Conservation (phyloP, 2,888 invertebrate genomes). For the Liodrosophila aerea region DNA sequence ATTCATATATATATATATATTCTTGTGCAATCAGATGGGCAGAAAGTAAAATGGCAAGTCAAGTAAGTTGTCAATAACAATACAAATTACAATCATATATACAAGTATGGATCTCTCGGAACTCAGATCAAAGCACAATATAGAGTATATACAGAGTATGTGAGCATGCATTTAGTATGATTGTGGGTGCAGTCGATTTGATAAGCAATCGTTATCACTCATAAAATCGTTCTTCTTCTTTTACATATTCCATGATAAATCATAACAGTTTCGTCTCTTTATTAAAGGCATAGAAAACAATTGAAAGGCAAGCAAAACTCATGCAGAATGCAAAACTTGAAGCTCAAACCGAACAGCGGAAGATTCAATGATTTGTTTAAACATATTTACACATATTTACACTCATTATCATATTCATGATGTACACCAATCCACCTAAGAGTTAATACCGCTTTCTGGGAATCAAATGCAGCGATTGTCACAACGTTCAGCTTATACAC, state of each 20-base stretch:
- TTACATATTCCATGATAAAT: too few species aligned
- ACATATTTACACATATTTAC: constrained; percentile 24
- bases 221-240: too few species aligned
- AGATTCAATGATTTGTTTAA: constrained; percentile 1
- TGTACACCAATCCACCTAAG: constrained; percentile 9
- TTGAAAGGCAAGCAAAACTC: constrained; percentile 25
- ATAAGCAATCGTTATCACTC: constrained; percentile 10
- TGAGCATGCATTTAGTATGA: constrained; percentile 30
- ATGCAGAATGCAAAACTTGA: constrained; percentile 30
- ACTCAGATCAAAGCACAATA: neutral
- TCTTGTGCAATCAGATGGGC: constrained; percentile 80
- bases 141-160: constrained; percentile 7
- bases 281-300: neutral
- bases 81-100: constrained; percentile 38
- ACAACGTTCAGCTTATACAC: constrained; percentile 17
- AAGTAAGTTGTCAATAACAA: constrained; percentile 43
- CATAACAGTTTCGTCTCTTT: too few species aligned
- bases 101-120: constrained; percentile 12
- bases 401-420: too few species aligned
- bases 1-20: constrained; percentile 23
- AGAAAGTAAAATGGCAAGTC: constrained; percentile 80
- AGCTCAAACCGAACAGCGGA: constrained; percentile 12
- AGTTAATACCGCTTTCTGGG: constrained; percentile 20
- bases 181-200: constrained; percentile 9
- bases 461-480: constrained; percentile 26